These are phyloP conservation scores for Harpegnathos saltator DNA, from an alignment of 1,140 invertebrate genomes.

Conservation along the genomic window DNA sequence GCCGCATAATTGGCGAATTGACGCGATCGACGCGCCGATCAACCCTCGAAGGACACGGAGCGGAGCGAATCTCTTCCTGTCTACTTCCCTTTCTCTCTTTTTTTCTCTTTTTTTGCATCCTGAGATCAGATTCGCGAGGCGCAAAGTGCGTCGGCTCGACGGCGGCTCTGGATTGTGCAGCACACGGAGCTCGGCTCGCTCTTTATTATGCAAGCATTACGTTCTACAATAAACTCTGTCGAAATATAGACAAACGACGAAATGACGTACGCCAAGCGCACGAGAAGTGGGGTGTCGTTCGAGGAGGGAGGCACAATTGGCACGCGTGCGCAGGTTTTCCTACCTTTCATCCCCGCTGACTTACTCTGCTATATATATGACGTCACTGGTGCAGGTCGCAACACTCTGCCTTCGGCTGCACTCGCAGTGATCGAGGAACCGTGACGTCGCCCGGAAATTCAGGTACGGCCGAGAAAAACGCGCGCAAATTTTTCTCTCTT, in stretches of 20 bases:
- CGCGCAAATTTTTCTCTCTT: neutral
- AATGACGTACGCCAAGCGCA: slow-evolving; percentile 12
- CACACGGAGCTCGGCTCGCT: neutral
- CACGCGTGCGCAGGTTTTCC: slow-evolving; percentile 81
- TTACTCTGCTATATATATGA: slow-evolving; percentile 82
- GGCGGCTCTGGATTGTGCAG: neutral
- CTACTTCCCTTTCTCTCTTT: too few relatives aligned
- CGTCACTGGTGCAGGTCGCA: slow-evolving; percentile 82
- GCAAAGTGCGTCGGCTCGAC: too few relatives aligned
- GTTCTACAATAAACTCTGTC: neutral
- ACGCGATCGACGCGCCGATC: too few relatives aligned
- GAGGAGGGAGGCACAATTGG: slow-evolving; percentile 22
- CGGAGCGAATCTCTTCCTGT: too few relatives aligned
- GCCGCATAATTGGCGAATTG: too few relatives aligned
- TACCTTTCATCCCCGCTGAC: slow-evolving; percentile 74
- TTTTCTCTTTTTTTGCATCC: too few relatives aligned
- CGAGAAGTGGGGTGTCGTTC: slow-evolving; percentile 2
- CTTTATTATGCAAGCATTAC: slow-evolving; percentile 2
- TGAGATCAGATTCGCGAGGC: too few relatives aligned
- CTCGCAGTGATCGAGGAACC: slow-evolving; percentile 77
- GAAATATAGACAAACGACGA: neutral
- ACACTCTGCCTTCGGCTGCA: slow-evolving; percentile 79
- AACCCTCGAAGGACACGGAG: too few relatives aligned
- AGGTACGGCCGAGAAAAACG: slow-evolving; percentile 68
- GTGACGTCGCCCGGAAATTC: slow-evolving; percentile 64